Evolutionary conservation across 1,140 invertebrate genomes (phyloP).

Genomic region (Bombus sibiricus): DNA sequence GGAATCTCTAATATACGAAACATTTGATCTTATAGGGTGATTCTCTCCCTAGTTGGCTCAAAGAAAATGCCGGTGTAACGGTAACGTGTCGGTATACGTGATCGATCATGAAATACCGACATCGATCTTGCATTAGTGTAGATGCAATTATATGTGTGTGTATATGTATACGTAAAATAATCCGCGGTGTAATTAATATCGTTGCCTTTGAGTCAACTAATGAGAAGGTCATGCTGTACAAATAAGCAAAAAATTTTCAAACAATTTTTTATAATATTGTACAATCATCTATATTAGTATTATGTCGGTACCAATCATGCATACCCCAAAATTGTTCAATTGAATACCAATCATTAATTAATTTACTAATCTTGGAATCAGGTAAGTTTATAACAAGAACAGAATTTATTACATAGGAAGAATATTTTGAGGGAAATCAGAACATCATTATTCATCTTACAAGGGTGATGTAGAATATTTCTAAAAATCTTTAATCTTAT

Average conservation of each 20-base stretch:
- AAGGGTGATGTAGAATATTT: slow-evolving; percentile 27
- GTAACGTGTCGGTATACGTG: background rate
- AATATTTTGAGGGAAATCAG: slow-evolving; percentile 51
- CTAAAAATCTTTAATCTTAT: background rate
- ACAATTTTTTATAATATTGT: slow-evolving; percentile 22
- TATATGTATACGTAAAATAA: background rate
- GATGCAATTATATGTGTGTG: background rate
- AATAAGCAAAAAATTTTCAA: background rate
- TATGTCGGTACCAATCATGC: slow-evolving; percentile 40
- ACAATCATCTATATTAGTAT: slow-evolving; percentile 21
- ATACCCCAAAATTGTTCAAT: slow-evolving; percentile 48
- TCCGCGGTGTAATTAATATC: background rate
- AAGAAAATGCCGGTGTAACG: background rate
- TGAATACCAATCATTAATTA: slow-evolving; percentile 30
- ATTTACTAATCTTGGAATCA: slow-evolving; percentile 36
- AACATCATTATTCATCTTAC: slow-evolving; percentile 32
- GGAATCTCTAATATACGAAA: background rate
- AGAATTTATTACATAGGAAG: slow-evolving; percentile 30
- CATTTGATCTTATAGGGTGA: background rate
- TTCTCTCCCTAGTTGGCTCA: background rate
- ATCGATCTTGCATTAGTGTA: background rate
- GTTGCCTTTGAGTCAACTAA: background rate
- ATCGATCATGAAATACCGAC: background rate
- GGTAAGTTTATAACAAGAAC: slow-evolving; percentile 54
- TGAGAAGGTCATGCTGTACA: background rate